Base-by-base conservation (phyloP, 2,888 invertebrate genomes). In the Sicus ferrugineus region DNA sequence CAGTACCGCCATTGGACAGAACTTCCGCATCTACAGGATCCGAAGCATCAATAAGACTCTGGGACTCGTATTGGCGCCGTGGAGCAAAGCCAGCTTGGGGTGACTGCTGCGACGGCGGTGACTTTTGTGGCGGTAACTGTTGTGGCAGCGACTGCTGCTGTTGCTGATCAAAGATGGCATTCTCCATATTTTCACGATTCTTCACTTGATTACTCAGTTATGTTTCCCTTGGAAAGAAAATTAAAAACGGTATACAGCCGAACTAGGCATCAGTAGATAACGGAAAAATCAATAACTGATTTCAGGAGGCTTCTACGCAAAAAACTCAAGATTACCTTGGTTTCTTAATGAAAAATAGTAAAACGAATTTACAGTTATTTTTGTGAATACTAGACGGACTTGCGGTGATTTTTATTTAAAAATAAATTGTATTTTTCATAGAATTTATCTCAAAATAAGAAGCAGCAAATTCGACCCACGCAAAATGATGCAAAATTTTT, bases 381-480 rank as follows among this genome's bases (percentile, higher is more conserved):
- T 42, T 42, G 42, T n/a, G 11, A 26, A 14, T 26, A 26, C 16
- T 46, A 38, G 58, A 48, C 28, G 48, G 81, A 80, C 77, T 81
- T 82, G 75, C 75, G 77, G 81, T 79, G 83, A 76, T 78, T 80
- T 82, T 82, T 82, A 82, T 82, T 82, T 81, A 82, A 82, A 80
- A 82, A 82, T 82, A 82, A 82, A 81, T 81, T 75, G 52, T 73
- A 76, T 79, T 73, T 74, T 75, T 70, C 78, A 81, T 77, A 76
- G 78, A 81, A 82, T 80, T 81, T 77, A 82, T 81, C 77, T 81
- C 82, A 79, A 82, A 82, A 82, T 82, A 81, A 82, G 82, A 75
- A 80, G 75, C 80, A 82, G 82, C 79, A 82, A 82, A 81, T 81
- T 79, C 81, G 71, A 46, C 50, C 69, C 64, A 62, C 69, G 61